Conservation (phyloP, 37 sponge, comb jelly and placozoan species). For the Petrosia ficiformis region DNA sequence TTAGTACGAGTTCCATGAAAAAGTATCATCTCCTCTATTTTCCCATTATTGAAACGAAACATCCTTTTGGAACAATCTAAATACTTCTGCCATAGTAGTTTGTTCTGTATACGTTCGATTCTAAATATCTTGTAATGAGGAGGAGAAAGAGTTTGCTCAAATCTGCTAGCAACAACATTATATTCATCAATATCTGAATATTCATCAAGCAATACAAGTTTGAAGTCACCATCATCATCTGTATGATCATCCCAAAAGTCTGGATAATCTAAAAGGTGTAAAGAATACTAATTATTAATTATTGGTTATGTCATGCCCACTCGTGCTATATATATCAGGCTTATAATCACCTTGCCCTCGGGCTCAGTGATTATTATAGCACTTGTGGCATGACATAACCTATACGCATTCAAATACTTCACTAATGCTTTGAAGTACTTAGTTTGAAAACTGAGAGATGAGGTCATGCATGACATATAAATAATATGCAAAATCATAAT, state of each 20-base stretch:
- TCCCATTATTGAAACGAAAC: neutral
- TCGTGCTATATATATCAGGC: no score
- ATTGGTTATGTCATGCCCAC: no score
- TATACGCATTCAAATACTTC: no score
- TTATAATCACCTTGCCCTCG: no score
- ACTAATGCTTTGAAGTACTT: no score
- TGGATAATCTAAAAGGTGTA: conserved; percentile 32
- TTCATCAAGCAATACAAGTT: neutral
- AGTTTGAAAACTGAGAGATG: no score
- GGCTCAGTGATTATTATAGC: no score
- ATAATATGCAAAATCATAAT: no score
- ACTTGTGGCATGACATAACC: no score
- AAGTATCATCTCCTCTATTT: conserved; percentile 16
- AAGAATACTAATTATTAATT: no score
- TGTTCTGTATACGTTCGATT: conserved; percentile 62
- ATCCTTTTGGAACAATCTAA: conserved; percentile 14
- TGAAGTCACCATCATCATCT: conserved; percentile 8
- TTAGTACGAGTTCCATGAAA: conserved; percentile 58
- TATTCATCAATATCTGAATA: conserved; percentile 18
- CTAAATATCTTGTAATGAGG: conserved; percentile 20
- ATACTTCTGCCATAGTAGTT: conserved; percentile 52
- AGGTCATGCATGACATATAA: no score
- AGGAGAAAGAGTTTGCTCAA: conserved; percentile 12
- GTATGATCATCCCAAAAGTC: conserved; percentile 33
- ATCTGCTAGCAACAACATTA: neutral